Base-by-base conservation (phyloP, 2,797 vertebrate genomes). In the Chanos chanos region DNA sequence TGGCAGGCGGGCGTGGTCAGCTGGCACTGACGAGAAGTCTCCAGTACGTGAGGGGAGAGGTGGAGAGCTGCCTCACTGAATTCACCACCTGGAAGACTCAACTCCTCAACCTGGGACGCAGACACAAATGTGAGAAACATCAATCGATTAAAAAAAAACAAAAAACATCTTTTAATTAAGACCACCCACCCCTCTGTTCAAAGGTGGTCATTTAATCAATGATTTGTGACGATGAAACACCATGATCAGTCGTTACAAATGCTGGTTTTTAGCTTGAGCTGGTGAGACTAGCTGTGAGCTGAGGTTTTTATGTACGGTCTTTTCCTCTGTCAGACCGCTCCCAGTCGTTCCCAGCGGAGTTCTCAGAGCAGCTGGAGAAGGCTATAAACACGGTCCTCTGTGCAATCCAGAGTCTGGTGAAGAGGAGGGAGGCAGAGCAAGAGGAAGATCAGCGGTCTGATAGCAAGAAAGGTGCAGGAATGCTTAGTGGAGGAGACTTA, bases 61-160 rank as follows among this genome's bases (percentile, higher is more conserved):
- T 95, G 69, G 86, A 80, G 77, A 81, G 76, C 3, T 75, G 76
- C 2, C 60, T 90, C 30, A 74, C 74, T 0, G 91, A 96, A 31
- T 98, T 98, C 74, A 80, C 84, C 68, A 72, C 85, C 62, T 99
- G 95, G 96, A 96, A 87, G 81, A 84, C 84, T 5, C 85, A 89
- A 63, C 83, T 93, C 7, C 83, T 94, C 15, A 84, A 81, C 24
- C 78, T 83, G 7, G 72, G 84, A 56, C 68, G 58, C 1, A 47
- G 66, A 7, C 36, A 57, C 16, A 51, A 81, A 72, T 84, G 89
- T 90, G 53, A 73, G 68, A 2, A n/a, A n/a, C n/a, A n/a, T n/a
- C n/a, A n/a, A n/a, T n/a, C n/a, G n/a, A n/a, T n/a, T n/a, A n/a
- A n/a, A 5, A 12, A 8, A 22, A 19, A 27, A 24, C 15, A 13